These are phyloP conservation scores for Tetheella fluctuosa DNA, from an alignment of 2,888 invertebrate species.

Conservation along the genomic window DNA sequence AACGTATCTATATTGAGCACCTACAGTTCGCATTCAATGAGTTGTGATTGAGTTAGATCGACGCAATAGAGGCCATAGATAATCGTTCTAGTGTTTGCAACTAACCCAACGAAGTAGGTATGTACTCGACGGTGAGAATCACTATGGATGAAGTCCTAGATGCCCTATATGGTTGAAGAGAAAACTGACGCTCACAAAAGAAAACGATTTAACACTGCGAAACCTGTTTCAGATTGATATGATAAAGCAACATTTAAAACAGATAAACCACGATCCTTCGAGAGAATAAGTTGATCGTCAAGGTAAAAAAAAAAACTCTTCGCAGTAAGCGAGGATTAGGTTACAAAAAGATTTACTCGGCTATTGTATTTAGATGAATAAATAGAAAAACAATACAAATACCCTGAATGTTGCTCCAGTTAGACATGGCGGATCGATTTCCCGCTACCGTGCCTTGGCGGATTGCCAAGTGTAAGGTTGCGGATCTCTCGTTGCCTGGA, in stretches of 20 bases:
- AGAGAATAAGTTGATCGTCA: not conserved
- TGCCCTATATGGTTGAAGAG: no score
- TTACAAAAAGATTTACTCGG: conserved; percentile 2
- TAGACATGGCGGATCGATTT: conserved; percentile 45
- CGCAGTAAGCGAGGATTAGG: not conserved
- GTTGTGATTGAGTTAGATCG: conserved; percentile 2
- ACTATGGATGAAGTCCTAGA: no score
- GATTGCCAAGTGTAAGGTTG: conserved; percentile 50
- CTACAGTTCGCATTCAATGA: not conserved
- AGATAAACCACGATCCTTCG: not conserved
- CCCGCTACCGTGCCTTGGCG: conserved; percentile 40
- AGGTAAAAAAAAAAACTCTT: not conserved
- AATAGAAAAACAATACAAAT: conserved; percentile 18
- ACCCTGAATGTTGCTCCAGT: conserved; percentile 29
- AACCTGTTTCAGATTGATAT: no score
- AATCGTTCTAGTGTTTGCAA: not conserved
- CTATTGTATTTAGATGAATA: conserved; percentile 13
- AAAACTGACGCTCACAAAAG: no score
- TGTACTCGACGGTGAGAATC: not conserved
- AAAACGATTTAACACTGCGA: no score
- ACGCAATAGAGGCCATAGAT: not conserved
- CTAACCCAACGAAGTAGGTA: not conserved
- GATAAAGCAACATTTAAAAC: no score
- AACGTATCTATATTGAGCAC: not conserved
- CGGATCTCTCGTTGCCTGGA: conserved; percentile 41